Base-by-base conservation (phyloP, 2,888 invertebrate genomes). In the Papilio gigon region DNA sequence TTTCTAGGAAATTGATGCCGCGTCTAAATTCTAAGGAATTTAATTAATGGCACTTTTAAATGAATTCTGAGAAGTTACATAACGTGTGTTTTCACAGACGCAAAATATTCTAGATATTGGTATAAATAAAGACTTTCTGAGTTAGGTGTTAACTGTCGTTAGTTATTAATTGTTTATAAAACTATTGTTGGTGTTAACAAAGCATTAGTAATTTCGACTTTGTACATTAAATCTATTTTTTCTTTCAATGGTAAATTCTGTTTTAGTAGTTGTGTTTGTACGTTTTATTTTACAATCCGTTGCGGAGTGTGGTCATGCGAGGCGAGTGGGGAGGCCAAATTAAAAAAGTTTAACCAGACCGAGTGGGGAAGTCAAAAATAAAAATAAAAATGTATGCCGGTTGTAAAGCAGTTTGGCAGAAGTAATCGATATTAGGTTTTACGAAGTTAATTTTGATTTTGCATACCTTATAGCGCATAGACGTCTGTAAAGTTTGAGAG, bases 311-410 rank as follows among this genome's bases (percentile, higher is more conserved):
- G 58, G 68, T 64, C 63, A 58, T 68, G 68, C 63, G 47, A 59
- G 59, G 68, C 63, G 68, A 68, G 59, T 59, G 68, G 74, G 76
- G 76, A 75, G 75, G 76, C 81, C 79, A 86, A 84, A 90, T 89
- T 89, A 88, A 90, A 90, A 90, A 90, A 89, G 87, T 89, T 89
- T 78, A 76, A 82, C 76, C 77, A 72, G 71, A 72, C 62, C 68
- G 66, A 67, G 68, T 66, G 71, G 61, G 64, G n/a, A 37, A 37
- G 35, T 30, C 20, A 68, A 68, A 65, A 60, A 60, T 47, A 35
- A 59, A 33, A 63, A 56, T 9, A 5, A n/a, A 44, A 47, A 33
- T 35, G 22, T 35, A 35, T n/a, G 47, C 22, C 27, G 37, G 35
- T 64, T 22, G 68, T 27, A 64, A 33, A 63, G 42, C 27, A 47